These are phyloP conservation scores for Lacanobia wlatinum DNA, from an alignment of 2,888 invertebrate genomes.

Conservation along the genomic window DNA sequence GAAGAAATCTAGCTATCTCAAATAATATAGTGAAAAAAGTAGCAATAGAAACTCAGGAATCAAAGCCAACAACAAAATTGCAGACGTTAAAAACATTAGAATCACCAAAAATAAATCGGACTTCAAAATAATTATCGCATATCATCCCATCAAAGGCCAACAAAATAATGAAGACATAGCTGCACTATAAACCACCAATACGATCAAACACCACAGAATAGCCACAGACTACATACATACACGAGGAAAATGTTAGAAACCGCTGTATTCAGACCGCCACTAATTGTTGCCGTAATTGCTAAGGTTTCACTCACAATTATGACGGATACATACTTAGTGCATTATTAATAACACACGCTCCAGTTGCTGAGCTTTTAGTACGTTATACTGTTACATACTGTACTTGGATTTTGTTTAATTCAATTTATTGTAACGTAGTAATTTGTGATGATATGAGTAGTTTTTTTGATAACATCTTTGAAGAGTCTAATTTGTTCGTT, in stretches of 20 bases:
- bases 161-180: conserved; percentile 14
- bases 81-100: not conserved
- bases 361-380: conserved; percentile 71
- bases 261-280: conserved; percentile 86
- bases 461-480: conserved; percentile 34
- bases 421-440: conserved; percentile 56
- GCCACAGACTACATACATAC: conserved; percentile 35
- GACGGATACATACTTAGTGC: conserved; percentile 86
- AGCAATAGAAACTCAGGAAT: not conserved
- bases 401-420: conserved; percentile 61
- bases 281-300: conserved; percentile 88
- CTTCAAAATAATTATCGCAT: not conserved
- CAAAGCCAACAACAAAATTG: no score
- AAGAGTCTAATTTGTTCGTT: conserved; percentile 8
- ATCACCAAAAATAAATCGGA: not conserved
- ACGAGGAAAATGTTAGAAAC: conserved; percentile 65
- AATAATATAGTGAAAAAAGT: not conserved
- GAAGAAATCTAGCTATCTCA: no score
- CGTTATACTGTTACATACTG: conserved; percentile 69
- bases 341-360: conserved; percentile 84
- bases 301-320: conserved; percentile 89
- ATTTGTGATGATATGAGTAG: conserved; percentile 47
- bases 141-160: conserved; percentile 1
- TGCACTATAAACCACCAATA: conserved; percentile 28
- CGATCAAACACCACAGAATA: conserved; percentile 32